A percentile compares a stretch with the other conserved stretches of the same genome.
Conservation (phyloP, 1,140 invertebrate species). For the Daktulosphaira vitifoliae region DNA sequence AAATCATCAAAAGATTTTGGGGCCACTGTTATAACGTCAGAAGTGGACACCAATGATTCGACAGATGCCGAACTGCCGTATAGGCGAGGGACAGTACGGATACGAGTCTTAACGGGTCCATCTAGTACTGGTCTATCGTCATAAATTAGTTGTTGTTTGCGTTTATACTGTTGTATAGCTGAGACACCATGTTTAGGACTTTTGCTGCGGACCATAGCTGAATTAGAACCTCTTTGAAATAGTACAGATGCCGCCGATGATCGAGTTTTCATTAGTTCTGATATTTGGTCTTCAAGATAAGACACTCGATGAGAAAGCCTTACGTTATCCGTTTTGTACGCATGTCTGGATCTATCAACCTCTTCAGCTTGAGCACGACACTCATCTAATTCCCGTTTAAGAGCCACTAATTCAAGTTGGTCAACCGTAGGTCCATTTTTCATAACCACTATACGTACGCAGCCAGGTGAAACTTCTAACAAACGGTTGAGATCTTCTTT, state of each 20-base stretch:
- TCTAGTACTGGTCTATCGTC: background rate
- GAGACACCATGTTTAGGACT: slow-evolving; percentile 30
- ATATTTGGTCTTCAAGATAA: slow-evolving; percentile 79
- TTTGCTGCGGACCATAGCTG: slow-evolving; percentile 20
- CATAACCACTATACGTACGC: slow-evolving; percentile 50
- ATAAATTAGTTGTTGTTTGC: slow-evolving; percentile 3
- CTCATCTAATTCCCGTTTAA: slow-evolving; percentile 48
- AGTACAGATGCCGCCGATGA: background rate
- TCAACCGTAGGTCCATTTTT: slow-evolving; percentile 45
- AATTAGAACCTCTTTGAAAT: slow-evolving; percentile 10
- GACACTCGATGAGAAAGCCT: slow-evolving; percentile 75
- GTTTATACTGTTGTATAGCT: slow-evolving; percentile 22
- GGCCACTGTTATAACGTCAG: background rate
- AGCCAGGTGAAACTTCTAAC: slow-evolving; percentile 44
- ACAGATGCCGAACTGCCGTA: slow-evolving; percentile 16
- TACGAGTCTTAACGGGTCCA: background rate
- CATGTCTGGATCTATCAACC: slow-evolving; percentile 53
- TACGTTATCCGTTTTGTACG: slow-evolving; percentile 63
- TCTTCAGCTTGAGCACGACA: slow-evolving; percentile 53
- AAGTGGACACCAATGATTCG: slow-evolving; percentile 1
- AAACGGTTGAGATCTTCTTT: slow-evolving; percentile 59
- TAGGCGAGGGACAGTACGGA: background rate
- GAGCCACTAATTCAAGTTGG: slow-evolving; percentile 7
- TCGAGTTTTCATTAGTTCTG: slow-evolving; percentile 49
- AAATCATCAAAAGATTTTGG: slow-evolving; percentile 1